Percentiles rank a stretch among this genome's conserved stretches.
These are phyloP conservation scores for Nemurella pictetii DNA, from an alignment of 2,888 invertebrate genomes.

Conservation along the genomic window DNA sequence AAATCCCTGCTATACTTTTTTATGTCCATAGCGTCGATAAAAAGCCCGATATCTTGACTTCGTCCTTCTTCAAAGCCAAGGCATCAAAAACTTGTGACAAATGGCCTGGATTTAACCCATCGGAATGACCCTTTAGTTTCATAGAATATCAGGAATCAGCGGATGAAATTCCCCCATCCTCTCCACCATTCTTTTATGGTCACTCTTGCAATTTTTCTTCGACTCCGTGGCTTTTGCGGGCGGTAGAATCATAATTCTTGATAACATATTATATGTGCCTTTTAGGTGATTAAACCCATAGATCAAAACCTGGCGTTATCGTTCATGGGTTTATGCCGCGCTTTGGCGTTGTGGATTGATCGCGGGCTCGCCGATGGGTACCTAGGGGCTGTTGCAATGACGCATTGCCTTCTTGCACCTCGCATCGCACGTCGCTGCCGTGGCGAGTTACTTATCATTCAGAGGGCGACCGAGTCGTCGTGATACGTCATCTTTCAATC, in stretches of 20 bases:
- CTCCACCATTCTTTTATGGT: background rate
- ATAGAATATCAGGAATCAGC: conserved; percentile 36
- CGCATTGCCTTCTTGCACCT: conserved; percentile 5
- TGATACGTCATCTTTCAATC: conserved; percentile 26
- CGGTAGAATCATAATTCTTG: conserved; percentile 31
- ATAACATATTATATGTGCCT: conserved; percentile 39
- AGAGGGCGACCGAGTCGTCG: conserved; percentile 9
- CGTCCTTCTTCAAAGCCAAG: conserved; percentile 27
- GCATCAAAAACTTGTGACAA: conserved; percentile 41
- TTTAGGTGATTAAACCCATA: conserved; percentile 40
- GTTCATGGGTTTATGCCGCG: conserved; percentile 32
- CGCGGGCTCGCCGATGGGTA: background rate
- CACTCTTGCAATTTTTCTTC: conserved; percentile 25
- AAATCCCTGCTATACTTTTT: conserved; percentile 39
- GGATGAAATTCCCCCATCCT: conserved; percentile 3
- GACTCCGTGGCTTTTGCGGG: background rate
- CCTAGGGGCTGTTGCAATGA: conserved; percentile 26
- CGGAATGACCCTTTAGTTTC: conserved; percentile 40
- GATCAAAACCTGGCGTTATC: conserved; percentile 32
- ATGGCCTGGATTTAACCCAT: conserved; percentile 40
- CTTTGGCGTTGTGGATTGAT: conserved; percentile 26
- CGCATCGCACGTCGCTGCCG: background rate
- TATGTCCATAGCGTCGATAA: conserved; percentile 36
- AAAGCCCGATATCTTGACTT: conserved; percentile 29
- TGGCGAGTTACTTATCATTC: conserved; percentile 22